Evolutionary conservation across 1,140 invertebrate species (phyloP).

Genomic region (silkworm (Bombyx mori)): ASM3026992v2 NC_085127.1:9260001-9260500

Average conservation of each 20-base stretch:
- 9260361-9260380: conserved; percentile 88
- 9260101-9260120: conserved; percentile 86
- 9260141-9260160: too few relatives aligned
- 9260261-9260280: conserved; percentile 93
- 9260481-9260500: too few relatives aligned
- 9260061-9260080: conserved; percentile 90
- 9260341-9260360: conserved; percentile 93
- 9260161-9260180: too few relatives aligned
- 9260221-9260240: conserved; percentile 98
- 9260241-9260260: conserved; percentile 93
- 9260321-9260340: conserved; percentile 99
- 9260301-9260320: conserved; percentile 96
- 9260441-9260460: too few relatives aligned
- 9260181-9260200: neutral
- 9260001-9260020: conserved; percentile 84
- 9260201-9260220: conserved; percentile 76
- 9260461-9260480: too few relatives aligned
- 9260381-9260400: conserved; percentile 48
- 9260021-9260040: conserved; percentile 92
- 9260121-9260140: conserved; percentile 82
- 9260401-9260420: too few relatives aligned
- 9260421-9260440: too few relatives aligned
- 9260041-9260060: conserved; percentile 92
- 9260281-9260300: conserved; percentile 90
- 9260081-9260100: conserved; percentile 88